A percentile compares a stretch with the other conserved stretches of the same genome.
Evolutionary conservation across 2,797 vertebrate genomes (phyloP).

Genomic region (Atherinosoma microstoma): DNA sequence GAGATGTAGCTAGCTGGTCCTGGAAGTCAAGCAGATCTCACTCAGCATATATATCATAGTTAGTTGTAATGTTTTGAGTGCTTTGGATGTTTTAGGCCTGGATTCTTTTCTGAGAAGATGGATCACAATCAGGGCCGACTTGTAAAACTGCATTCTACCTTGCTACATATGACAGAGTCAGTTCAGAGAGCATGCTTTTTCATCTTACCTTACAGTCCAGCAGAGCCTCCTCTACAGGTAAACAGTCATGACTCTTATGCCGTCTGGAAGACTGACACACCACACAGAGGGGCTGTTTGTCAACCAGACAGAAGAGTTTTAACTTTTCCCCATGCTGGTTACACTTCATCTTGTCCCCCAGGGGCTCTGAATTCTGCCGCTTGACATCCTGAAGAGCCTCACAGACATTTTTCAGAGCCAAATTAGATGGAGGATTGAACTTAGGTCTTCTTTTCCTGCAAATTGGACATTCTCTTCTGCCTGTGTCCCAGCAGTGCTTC

Average conservation of each 20-base stretch:
- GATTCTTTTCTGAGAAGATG: not conserved
- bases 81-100: not conserved
- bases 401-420: constrained; percentile 84
- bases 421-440: constrained; percentile 70
- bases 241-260: constrained; percentile 80
- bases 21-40: constrained; percentile 45
- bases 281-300: constrained; percentile 81
- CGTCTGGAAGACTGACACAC: constrained; percentile 81
- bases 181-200: not conserved
- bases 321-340: constrained; percentile 75
- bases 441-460: constrained; percentile 77
- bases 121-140: constrained; percentile 54
- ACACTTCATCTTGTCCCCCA: constrained; percentile 63
- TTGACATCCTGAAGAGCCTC: constrained; percentile 68
- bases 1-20: constrained; percentile 70
- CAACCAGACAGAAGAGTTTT: constrained; percentile 82
- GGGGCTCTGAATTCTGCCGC: constrained; percentile 30
- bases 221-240: constrained; percentile 76
- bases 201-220: constrained; percentile 80
- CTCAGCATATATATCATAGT: not conserved
- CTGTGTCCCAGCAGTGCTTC: constrained; percentile 71
- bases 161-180: not conserved
- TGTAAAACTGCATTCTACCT: constrained; percentile 70
- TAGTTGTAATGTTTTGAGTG: not conserved
- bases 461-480: constrained; percentile 76